Conservation (phyloP, 2,888 invertebrate genomes). For the Zeuzera pyrina region DNA sequence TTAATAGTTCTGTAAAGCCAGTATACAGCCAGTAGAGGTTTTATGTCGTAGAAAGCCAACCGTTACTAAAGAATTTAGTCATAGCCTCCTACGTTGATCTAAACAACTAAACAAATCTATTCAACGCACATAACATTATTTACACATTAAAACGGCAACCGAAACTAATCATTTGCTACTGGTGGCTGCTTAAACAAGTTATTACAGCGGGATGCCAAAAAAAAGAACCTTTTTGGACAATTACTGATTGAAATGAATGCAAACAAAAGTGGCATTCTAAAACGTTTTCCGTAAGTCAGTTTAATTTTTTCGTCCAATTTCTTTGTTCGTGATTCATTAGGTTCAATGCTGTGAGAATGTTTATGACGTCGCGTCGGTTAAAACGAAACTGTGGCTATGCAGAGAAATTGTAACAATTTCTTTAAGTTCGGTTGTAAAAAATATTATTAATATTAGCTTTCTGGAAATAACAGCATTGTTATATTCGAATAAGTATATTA, state of each 20-base stretch:
- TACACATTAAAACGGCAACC: slow-evolving; percentile 55
- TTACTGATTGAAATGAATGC: slow-evolving; percentile 41
- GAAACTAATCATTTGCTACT: slow-evolving; percentile 68
- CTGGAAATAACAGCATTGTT: too few species aligned
- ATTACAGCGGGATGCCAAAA: slow-evolving; percentile 40
- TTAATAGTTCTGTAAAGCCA: neutral
- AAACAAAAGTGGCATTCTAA: slow-evolving; percentile 30
- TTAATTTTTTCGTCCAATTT: slow-evolving; percentile 24
- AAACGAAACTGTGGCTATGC: slow-evolving; percentile 12
- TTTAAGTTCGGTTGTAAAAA: slow-evolving; percentile 24
- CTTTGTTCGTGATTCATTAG: slow-evolving; percentile 36
- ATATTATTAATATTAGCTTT: too few species aligned
- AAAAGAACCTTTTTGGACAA: slow-evolving; percentile 54
- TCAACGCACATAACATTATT: slow-evolving; percentile 47
- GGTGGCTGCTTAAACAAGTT: slow-evolving; percentile 48
- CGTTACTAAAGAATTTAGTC: slow-evolving; percentile 35
- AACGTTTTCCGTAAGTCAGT: slow-evolving; percentile 49
- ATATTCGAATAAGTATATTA: too few species aligned
- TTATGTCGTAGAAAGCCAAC: slow-evolving; percentile 3
- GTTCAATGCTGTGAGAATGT: slow-evolving; percentile 1
- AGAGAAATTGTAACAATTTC: slow-evolving; percentile 59
- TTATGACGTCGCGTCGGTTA: neutral
- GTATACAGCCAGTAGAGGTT: neutral
- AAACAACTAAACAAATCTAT: slow-evolving; percentile 17
- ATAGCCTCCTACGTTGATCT: slow-evolving; percentile 19